Conservation (phyloP, 1,140 invertebrate genomes). For the Saccostrea glomerata region DNA sequence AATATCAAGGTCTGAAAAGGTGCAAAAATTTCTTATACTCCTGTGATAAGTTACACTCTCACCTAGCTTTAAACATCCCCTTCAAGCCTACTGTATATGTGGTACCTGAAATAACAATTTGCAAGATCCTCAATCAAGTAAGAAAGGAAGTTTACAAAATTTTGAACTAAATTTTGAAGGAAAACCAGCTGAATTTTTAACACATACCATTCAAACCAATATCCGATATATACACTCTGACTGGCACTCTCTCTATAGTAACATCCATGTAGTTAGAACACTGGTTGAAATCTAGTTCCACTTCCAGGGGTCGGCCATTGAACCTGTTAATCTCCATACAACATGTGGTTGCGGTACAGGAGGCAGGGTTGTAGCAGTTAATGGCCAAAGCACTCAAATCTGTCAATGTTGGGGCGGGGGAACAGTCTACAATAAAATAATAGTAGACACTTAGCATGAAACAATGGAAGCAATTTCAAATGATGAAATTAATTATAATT, state of each 20-base stretch:
- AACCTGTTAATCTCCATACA: conserved; percentile 43
- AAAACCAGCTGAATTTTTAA: background rate
- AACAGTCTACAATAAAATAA: background rate
- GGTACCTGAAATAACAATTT: background rate
- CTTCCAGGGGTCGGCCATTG: background rate
- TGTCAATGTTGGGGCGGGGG: background rate
- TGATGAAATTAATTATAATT: no score
- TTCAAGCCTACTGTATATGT: conserved; percentile 1
- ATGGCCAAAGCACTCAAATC: background rate
- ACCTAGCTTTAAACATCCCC: conserved; percentile 12
- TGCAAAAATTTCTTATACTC: background rate
- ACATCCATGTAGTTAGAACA: conserved; percentile 47
- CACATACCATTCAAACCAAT: background rate
- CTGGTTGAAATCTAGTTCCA: conserved; percentile 5
- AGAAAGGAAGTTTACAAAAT: background rate
- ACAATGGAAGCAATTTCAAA: no score
- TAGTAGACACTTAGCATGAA: background rate
- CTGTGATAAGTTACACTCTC: background rate
- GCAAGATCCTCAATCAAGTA: background rate
- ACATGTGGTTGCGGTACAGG: conserved; percentile 36
- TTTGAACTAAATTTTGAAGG: background rate
- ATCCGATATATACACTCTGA: conserved; percentile 10
- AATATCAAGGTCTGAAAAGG: background rate
- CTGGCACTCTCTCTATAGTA: conserved; percentile 42
- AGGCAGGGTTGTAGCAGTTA: conserved; percentile 44